Percentiles rank a stretch among this genome's conserved stretches.
Conservation (phyloP, 2,888 invertebrate species). For the Ormyrus thymus region DNA sequence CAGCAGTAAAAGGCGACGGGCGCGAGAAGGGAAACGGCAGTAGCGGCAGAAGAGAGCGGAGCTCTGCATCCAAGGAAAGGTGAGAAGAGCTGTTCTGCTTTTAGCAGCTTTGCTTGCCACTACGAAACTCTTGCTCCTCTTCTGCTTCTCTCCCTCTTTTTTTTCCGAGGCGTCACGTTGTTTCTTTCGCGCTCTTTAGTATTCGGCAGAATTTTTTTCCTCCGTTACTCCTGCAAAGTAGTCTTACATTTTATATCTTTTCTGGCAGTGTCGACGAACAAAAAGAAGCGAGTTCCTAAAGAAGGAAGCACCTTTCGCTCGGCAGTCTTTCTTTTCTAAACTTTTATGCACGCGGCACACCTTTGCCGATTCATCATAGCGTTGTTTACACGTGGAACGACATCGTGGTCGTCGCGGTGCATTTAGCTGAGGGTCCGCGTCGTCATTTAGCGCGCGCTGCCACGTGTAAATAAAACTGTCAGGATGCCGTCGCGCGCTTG, state of each 20-base stretch:
- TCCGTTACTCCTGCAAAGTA: neutral
- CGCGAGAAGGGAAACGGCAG: neutral
- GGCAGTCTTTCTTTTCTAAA: too few species aligned
- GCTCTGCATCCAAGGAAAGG: slow-evolving; percentile 27
- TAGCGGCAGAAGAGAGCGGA: neutral
- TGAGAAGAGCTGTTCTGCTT: slow-evolving; percentile 34
- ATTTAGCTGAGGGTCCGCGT: neutral
- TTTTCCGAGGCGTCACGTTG: neutral
- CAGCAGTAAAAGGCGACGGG: neutral
- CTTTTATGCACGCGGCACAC: too few species aligned
- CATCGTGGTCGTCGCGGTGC: neutral
- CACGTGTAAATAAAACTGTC: slow-evolving; percentile 31
- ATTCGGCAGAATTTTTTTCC: neutral
- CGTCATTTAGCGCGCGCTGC: neutral
- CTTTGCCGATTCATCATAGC: too few species aligned
- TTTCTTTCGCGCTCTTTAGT: neutral
- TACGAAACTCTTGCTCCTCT: neutral
- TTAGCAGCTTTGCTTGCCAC: slow-evolving; percentile 21
- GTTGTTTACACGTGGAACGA: neutral
- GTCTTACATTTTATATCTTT: neutral
- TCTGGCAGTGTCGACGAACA: neutral
- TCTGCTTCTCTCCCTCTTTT: too few species aligned
- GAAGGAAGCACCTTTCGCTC: too few species aligned
- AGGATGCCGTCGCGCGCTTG: slow-evolving; percentile 2
- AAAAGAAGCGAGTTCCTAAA: neutral